Evolutionary conservation across 2,888 invertebrate genomes (phyloP).

Genomic region (Sturmia bella): DNA sequence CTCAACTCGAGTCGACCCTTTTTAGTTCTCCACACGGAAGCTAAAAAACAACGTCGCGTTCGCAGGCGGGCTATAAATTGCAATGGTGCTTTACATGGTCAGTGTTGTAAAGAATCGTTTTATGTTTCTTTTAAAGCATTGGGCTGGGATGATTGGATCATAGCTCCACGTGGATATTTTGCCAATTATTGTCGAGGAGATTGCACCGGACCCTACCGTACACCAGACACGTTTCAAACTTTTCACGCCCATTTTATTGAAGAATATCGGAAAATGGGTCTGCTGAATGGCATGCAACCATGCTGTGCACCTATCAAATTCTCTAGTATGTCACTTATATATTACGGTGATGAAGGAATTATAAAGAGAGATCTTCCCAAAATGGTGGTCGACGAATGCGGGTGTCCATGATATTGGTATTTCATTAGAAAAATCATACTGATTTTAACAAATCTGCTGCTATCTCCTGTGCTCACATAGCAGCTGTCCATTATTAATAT

Average conservation of each 20-base stretch:
- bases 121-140: slow-evolving; percentile 95
- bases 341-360: slow-evolving; percentile 93
- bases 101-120: slow-evolving; percentile 94
- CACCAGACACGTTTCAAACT: slow-evolving; percentile 91
- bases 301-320: slow-evolving; percentile 96
- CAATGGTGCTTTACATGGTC: slow-evolving; percentile 84
- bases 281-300: slow-evolving; percentile 90
- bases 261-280: slow-evolving; percentile 90
- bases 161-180: slow-evolving; percentile 94
- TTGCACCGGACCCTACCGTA: slow-evolving; percentile 89
- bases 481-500: too few relatives aligned
- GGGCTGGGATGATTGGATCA: slow-evolving; percentile 98
- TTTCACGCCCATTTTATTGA: slow-evolving; percentile 96
- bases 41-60: slow-evolving; percentile 86
- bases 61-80: slow-evolving; percentile 93
- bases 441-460: background rate
- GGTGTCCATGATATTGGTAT: slow-evolving; percentile 88
- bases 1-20: slow-evolving; percentile 89
- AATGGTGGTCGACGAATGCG: slow-evolving; percentile 98
- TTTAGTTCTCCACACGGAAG: slow-evolving; percentile 90
- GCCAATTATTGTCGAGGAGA: slow-evolving; percentile 97
- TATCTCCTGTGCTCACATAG: background rate
- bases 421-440: background rate
- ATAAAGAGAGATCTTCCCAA: slow-evolving; percentile 96
- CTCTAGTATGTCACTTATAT: slow-evolving; percentile 95